Base-by-base conservation (phyloP, 92 coral and sea anemone species). In the Siderastrea radians region DNA sequence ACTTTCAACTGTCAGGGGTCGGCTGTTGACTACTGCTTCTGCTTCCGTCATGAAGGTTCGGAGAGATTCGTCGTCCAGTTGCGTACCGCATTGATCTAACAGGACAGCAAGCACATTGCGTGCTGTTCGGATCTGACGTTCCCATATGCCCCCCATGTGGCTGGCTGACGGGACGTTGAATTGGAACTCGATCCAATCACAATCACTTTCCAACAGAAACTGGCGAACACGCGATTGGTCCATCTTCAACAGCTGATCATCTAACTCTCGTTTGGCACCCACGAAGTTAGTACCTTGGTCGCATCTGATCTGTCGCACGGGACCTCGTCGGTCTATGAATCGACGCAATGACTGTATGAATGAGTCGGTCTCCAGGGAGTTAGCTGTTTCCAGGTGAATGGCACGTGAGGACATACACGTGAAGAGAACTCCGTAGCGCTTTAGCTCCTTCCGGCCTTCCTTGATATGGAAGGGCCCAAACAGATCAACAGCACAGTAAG, bases 81-180 rank as follows among this genome's bases (percentile, higher is more conserved):
- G 90, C 2, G 60, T 49, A 19, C 90, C 85, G 50, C 26, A 61
- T 38, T 86, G 59, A 13, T 64, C 70, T 59, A 86, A 46, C 13
- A 86, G 49, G 75, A 53, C 76, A 15, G 76, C 12, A 2, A 77
- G 74, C 12, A 86, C 55, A 16, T 57, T 77, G 14, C 84, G 90
- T 16, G 77, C 90, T 16, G 85, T 75, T 55, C 78, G 6, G 5
- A 77, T 86, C 63, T 86, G 85, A 0, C 84, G 77, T 26, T 86
- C 84, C 90, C 90, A 86, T 4, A 57, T 7, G 43, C 90, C 85
- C 10, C 90, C 90, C 90, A 86, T 86, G 63, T 86, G 90, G 54
- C 90, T 86, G 6, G 90, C 85, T 48, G 85, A 38, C 3, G 90
- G 90, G 14, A 86, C 84, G 69, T 86, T 86, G 49, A 63, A 3